Percentiles rank a stretch among this genome's conserved stretches.
Conservation (phyloP, 1,140 invertebrate genomes). For the Drosophila melanica region DNA sequence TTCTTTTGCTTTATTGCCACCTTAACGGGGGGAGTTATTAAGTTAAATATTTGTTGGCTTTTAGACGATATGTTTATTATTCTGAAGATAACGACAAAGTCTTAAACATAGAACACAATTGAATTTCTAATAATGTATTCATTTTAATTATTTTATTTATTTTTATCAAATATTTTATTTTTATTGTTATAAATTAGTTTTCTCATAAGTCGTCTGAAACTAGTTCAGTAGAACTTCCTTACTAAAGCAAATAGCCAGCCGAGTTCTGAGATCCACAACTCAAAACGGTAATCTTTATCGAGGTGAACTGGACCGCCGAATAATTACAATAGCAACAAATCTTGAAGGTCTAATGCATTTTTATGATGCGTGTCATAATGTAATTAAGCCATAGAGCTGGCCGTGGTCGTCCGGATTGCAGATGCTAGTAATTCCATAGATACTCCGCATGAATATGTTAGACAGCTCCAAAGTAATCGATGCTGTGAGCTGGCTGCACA, state of each 20-base stretch:
- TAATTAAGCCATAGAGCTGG: constrained; percentile 49
- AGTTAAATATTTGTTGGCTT: not conserved
- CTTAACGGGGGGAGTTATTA: not conserved
- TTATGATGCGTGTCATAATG: constrained; percentile 69
- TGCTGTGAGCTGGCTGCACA: constrained; percentile 59
- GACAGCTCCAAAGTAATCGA: not conserved
- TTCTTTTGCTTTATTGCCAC: not conserved
- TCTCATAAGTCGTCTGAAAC: not conserved
- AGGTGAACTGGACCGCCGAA: not conserved
- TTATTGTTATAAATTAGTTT: too few species aligned
- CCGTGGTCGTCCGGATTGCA: constrained; percentile 9
- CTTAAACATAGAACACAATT: not conserved
- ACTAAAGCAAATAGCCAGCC: constrained; percentile 9
- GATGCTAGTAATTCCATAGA: not conserved
- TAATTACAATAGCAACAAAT: not conserved
- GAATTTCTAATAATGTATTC: not conserved
- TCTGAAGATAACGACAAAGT: too few species aligned
- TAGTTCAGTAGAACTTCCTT: constrained; percentile 6
- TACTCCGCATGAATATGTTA: not conserved
- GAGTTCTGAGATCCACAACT: constrained; percentile 5
- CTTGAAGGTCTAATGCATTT: constrained; percentile 47
- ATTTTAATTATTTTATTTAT: not conserved
- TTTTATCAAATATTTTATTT: too few species aligned
- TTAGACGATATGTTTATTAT: not conserved
- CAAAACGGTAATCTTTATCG: constrained; percentile 25